A percentile compares a stretch with the other conserved stretches of the same genome.
Conservation (phyloP, 2,888 invertebrate genomes). For the Nymphalis urticae region DNA sequence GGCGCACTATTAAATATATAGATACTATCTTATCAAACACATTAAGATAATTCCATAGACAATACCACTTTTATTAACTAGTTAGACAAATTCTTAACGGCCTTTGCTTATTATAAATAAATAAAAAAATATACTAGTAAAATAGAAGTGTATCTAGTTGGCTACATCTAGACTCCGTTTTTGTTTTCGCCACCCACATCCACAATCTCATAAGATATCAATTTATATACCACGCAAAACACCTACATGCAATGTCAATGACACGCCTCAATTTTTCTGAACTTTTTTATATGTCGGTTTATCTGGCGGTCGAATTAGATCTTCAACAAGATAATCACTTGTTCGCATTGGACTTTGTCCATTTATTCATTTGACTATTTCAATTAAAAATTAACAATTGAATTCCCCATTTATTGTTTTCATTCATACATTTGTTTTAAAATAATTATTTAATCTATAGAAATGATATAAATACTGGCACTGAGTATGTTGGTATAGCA, state of each 20-base stretch:
- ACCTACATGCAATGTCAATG: neutral
- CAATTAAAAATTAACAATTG: neutral
- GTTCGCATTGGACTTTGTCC: slow-evolving; percentile 1
- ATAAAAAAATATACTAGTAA: neutral
- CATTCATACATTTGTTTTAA: neutral
- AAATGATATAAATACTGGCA: no score
- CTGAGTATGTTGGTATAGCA: no score
- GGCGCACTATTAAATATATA: no score
- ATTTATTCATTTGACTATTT: neutral
- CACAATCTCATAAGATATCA: neutral
- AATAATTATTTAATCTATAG: no score
- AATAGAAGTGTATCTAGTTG: neutral
- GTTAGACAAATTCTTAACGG: neutral
- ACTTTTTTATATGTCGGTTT: neutral
- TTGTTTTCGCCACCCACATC: slow-evolving; percentile 19
- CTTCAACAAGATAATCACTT: slow-evolving; percentile 12
- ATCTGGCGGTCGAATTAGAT: slow-evolving; percentile 12
- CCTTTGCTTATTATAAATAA: neutral
- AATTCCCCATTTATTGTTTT: neutral
- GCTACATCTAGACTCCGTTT: neutral
- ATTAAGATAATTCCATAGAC: no score
- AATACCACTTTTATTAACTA: no score
- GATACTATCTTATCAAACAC: no score
- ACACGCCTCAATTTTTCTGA: neutral
- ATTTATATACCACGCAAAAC: neutral